A percentile compares a stretch with the other conserved stretches of the same genome.
phyloP scores from a whole-genome alignment of 2,888 invertebrate genomes.

The Zeuzera pyrina region DNA sequence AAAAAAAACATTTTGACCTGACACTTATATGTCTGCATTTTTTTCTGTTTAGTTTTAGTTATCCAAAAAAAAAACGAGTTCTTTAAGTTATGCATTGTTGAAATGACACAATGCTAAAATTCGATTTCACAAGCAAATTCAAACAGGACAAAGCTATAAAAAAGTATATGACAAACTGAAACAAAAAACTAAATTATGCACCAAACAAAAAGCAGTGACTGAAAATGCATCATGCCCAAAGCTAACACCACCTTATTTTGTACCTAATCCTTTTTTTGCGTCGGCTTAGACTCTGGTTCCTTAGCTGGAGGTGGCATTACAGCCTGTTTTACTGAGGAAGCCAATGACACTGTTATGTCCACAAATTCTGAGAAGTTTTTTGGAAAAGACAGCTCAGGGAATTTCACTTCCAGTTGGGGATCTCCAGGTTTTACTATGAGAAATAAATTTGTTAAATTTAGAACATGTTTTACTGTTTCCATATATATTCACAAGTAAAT shows the following conservation, averaged over 20 bases:
- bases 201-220: constrained; percentile 2
- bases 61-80: no score
- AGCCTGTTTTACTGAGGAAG: constrained; percentile 51
- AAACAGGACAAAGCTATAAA: no score
- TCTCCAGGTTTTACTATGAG: constrained; percentile 79
- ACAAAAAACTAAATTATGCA: constrained; percentile 4
- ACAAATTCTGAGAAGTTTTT: constrained; percentile 72
- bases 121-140: constrained; percentile 15
- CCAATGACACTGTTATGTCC: constrained; percentile 53
- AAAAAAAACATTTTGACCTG: no score
- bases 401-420: constrained; percentile 72
- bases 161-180: constrained; percentile 16
- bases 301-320: constrained; percentile 62
- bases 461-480: no score
- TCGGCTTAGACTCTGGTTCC: constrained; percentile 30
- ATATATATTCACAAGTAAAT: no score
- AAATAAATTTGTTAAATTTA: constrained; percentile 2
- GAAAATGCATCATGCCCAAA: constrained; percentile 6
- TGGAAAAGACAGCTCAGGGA: constrained; percentile 75
- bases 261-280: constrained; percentile 59
- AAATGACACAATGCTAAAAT: no score
- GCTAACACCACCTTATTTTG: constrained; percentile 14
- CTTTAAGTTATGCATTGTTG: no score
- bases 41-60: no score
- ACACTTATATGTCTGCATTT: no score